phyloP scores from a whole-genome alignment of 1,140 invertebrate species.

The Aphis craccivora region DNA sequence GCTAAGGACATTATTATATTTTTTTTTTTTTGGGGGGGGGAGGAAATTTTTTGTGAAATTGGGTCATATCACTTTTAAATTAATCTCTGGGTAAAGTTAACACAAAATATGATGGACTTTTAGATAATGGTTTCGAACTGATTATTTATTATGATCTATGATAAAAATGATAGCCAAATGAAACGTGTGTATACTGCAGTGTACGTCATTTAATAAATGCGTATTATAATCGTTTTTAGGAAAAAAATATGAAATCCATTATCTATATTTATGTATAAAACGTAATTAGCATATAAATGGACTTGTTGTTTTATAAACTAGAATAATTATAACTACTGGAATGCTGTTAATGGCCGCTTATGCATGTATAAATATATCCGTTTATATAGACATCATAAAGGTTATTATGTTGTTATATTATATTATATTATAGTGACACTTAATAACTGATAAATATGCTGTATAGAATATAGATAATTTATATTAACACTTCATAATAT shows the following conservation, averaged over 20 bases:
- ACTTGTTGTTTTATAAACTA: constrained; percentile 44
- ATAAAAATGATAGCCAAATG: background rate
- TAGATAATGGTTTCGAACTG: background rate
- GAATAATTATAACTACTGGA: constrained; percentile 22
- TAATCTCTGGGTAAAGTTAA: background rate
- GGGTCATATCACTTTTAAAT: too few relatives aligned
- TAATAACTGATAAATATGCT: background rate
- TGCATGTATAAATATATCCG: background rate
- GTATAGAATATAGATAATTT: too few relatives aligned
- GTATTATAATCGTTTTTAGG: background rate
- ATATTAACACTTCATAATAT: background rate
- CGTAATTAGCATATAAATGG: constrained; percentile 21
- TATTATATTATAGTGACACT: background rate
- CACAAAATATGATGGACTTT: background rate
- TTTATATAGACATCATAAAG: background rate
- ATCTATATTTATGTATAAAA: background rate
- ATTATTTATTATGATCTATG: background rate
- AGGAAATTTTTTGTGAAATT: background rate
- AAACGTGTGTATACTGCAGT: background rate
- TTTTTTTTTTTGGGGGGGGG: background rate
- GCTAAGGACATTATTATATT: background rate
- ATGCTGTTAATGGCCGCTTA: constrained; percentile 4
- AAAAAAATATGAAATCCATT: background rate
- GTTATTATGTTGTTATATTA: background rate
- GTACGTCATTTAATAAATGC: background rate